phyloP scores from a whole-genome alignment of 2,888 invertebrate species.

The Zaprionus obscuricornis region DNA sequence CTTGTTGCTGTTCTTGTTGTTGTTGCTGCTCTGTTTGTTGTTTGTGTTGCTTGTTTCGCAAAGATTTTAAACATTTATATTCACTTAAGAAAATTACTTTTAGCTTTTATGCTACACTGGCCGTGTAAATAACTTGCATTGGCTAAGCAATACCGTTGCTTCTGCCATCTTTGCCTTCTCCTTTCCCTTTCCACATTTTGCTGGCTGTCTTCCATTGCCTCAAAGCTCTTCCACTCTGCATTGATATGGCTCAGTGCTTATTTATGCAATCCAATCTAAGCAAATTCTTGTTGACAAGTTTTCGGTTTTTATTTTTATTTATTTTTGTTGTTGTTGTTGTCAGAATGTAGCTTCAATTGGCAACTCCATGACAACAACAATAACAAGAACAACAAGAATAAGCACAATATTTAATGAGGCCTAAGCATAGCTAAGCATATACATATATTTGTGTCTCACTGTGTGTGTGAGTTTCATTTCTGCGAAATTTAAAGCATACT shows the following conservation, averaged over 20 bases:
- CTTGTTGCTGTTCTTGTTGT: conserved; percentile 1
- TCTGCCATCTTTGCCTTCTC: conserved; percentile 21
- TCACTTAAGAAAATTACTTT: conserved; percentile 81
- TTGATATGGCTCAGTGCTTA: conserved; percentile 49
- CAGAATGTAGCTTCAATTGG: conserved; percentile 33
- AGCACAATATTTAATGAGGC: conserved; percentile 38
- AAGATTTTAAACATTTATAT: conserved; percentile 74
- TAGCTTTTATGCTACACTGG: conserved; percentile 55
- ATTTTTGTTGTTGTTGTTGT: not conserved
- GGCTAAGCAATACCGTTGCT: too few species aligned
- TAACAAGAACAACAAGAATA: conserved; percentile 10
- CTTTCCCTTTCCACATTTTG: too few species aligned
- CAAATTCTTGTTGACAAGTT: conserved; percentile 51
- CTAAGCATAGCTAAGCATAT: conserved; percentile 18
- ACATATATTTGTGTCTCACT: conserved; percentile 2
- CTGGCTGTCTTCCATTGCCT: too few species aligned
- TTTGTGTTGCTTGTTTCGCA: conserved; percentile 2
- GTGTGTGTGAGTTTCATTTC: not conserved
- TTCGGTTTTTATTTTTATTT: too few species aligned
- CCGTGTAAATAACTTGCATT: conserved; percentile 57
- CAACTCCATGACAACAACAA: conserved; percentile 5
- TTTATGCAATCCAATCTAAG: conserved; percentile 55
- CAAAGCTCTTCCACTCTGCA: conserved; percentile 33
- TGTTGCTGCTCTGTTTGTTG: not conserved
- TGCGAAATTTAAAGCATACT: conserved; percentile 47